Base-by-base conservation (phyloP, 2,888 invertebrate genomes). In the Craniophora ligustri region DNA sequence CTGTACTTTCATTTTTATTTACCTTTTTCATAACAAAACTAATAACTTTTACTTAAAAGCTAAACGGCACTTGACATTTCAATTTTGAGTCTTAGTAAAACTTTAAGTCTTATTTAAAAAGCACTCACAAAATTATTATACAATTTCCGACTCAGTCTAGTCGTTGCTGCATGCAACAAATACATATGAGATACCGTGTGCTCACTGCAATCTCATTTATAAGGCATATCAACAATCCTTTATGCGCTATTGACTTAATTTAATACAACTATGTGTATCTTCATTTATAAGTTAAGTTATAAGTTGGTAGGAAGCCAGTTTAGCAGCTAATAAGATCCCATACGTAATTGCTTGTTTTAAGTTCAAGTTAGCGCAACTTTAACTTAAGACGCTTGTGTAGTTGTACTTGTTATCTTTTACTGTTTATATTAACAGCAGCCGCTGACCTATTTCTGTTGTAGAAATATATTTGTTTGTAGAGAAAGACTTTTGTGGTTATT, bases 291-390 rank as follows among this genome's bases (percentile, higher is more conserved):
- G 32, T 53, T 48, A 50, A 26, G n/a, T 31, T 23, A 36, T 36
- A 36, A 48, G 32, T 53, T 48, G 46, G n/a, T 4, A 16, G n/a
- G 39, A 21, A 51, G 28, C 26, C 21, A 30, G 46, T 47, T 38
- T 26, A 39, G 21, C 32, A 8, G 46, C 46, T 61, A 64, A 54
- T 54, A 54, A 54, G 47, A 62, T 68, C 56, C 18, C 30, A 48
- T 54, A 45, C 50, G 56, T 50, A 55, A 62, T 65, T 55, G 46
- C 55, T 62, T 40, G 59, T 35, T 42, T 38, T 21, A 36, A 44
- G 8, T 47, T 44, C 19, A 63, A 58, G 53, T 63, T 64, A 3
- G 11, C 5, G 18, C 48, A 45, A 64, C 23, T 64, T 31, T 21
- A 40, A 11, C 54, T 38, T 63, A 41, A 59, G 15, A 36, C 42